Conservation (phyloP, 2,113 vertebrate species). For the Salvelinus sp. region DNA sequence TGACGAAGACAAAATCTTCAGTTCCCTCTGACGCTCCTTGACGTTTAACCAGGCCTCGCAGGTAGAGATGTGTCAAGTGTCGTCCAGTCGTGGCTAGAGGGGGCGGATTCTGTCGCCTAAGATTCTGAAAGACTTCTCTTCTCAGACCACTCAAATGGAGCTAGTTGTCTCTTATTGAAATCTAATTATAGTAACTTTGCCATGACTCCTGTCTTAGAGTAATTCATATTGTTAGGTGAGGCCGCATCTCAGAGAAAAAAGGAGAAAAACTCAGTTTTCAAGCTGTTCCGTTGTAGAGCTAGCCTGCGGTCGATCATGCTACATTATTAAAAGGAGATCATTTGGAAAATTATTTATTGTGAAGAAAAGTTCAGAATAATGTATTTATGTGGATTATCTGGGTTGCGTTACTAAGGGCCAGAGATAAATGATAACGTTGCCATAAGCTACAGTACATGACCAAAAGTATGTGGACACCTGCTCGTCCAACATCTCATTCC, state of each 20-base stretch:
- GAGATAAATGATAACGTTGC: background rate
- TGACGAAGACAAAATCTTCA: too few species aligned
- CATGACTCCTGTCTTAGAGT: background rate
- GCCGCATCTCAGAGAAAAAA: background rate
- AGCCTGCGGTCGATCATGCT: background rate
- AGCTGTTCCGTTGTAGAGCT: background rate
- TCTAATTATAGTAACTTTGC: conserved; percentile 61
- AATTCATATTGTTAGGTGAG: conserved; percentile 47
- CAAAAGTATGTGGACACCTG: too few species aligned
- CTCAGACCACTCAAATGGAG: conserved; percentile 33
- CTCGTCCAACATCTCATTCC: too few species aligned
- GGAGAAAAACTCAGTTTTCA: background rate
- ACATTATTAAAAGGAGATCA: background rate
- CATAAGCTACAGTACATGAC: background rate
- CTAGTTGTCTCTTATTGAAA: conserved; percentile 36
- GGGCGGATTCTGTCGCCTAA: background rate
- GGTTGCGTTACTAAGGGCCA: background rate
- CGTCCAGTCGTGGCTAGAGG: background rate
- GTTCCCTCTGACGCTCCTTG: too few species aligned
- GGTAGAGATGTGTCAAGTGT: background rate
- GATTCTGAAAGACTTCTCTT: background rate
- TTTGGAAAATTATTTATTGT: too few species aligned
- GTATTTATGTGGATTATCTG: background rate
- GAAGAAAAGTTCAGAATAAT: too few species aligned
- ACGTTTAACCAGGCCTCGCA: background rate